These are phyloP conservation scores for Leucophenga montana DNA, from an alignment of 2,888 invertebrate species.

Conservation along the genomic window DNA sequence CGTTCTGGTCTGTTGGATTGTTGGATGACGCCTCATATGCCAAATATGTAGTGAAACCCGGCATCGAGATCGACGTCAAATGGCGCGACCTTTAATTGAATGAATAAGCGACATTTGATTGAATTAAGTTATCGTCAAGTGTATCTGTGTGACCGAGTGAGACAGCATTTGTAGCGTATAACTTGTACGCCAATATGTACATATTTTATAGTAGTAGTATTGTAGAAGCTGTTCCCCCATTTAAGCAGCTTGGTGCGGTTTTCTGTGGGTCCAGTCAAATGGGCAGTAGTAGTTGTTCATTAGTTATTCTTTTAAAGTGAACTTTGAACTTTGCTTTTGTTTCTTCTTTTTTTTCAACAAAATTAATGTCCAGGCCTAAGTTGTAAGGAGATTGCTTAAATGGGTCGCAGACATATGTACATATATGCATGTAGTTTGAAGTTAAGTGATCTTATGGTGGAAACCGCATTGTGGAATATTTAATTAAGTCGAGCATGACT, in stretches of 20 bases:
- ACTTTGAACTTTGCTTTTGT: constrained; percentile 47
- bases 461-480: too few relatives aligned
- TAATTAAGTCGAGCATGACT: too few relatives aligned
- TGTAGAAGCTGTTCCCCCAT: too few relatives aligned
- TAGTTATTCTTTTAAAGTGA: constrained; percentile 40
- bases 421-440: too few relatives aligned
- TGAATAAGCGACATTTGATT: constrained; percentile 69
- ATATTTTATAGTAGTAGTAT: too few relatives aligned
- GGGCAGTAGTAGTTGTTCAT: too few relatives aligned
- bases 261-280: too few relatives aligned
- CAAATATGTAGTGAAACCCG: constrained; percentile 13
- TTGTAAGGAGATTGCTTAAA: too few relatives aligned
- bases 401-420: too few relatives aligned
- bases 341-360: not conserved
- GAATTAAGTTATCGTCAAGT: constrained; percentile 52
- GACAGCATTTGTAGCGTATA: not conserved
- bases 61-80: constrained; percentile 48
- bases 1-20: not conserved
- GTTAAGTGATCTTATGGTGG: too few relatives aligned
- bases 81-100: constrained; percentile 70
- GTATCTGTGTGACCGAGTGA: not conserved
- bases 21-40: constrained; percentile 12
- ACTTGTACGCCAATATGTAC: too few relatives aligned
- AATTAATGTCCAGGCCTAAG: not conserved
- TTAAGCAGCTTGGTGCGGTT: too few relatives aligned